Evolutionary conservation across 2,797 vertebrate species (phyloP), one percentile per base, ranked within the genome.

Genomic region (Pteropus rufus): DNA sequence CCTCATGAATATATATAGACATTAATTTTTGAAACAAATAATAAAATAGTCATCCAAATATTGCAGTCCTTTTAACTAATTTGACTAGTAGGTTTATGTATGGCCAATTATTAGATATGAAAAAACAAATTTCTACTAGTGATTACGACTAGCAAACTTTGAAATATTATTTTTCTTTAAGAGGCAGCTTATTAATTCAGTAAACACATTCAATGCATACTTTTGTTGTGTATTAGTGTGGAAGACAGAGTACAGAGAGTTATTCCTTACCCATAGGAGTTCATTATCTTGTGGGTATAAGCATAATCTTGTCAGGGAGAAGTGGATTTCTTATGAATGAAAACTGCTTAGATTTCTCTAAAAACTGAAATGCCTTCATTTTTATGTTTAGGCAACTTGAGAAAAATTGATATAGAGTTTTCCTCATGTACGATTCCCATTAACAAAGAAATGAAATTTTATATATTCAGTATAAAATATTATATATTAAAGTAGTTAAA

Each of bases 161-260:
- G 41, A 92, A 75, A 90, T 79, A 93, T 12, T 88, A 62, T 1
- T 76, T 88, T 88, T 67, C n/a, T 86, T 89, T 52, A 93, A 93
- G 70, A 19, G 5, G 19, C 12, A 67, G 77, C n/a, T 67, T 65
- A 60, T 76, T 81, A 75, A 23, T 49, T 58, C 76, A 82, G 52
- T 86, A 56, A 94, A 12, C 12, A 65, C 0, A 73, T 60, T 83
- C 36, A 62, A 16, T 77, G 23, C 2, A 39, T 26, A 60, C n/a
- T 1, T 9, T 41, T 44, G 10, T n/a, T 79, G 36, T 88, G 8
- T 36, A 76, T 7, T 56, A 64, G 9, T 39, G 2, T 75, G 10
- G 23, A 80, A 34, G 14, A 70, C 7, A 67, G 4, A 60, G 4
- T 44, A n/a, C 23, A 83, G 6, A 82, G 36, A 89, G 11, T 56